Base-by-base conservation (phyloP, 2,113 vertebrate species). In the Odontesthes bonariensis region DNA sequence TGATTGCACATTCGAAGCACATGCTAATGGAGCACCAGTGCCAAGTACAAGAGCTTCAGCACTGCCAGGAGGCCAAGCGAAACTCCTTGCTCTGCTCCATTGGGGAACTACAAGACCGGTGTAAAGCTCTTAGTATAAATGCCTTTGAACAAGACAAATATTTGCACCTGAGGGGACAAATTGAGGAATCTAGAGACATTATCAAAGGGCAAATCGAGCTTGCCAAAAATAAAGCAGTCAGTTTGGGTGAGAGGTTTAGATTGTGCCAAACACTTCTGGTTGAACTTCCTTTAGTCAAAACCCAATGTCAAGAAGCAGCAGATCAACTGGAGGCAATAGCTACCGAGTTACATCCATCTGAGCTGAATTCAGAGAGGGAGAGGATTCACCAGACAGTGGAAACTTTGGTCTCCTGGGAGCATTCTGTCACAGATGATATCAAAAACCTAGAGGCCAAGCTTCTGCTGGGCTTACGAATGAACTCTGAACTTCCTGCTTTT, bases 291-390 rank as follows among this genome's bases (percentile, higher is more conserved):
- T 88, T 95, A 86, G 81, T 94, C 60, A 93, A 87, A 63, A 70
- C 27, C 20, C 92, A 94, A 44, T 94, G 89, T 69, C 89, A 94
- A 61, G 94, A 96, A 33, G 82, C 81, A 22, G 73, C 92, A 6
- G 84, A 94, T 65, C 92, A 94, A 20, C 78, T 98, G 84, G 94
- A 92, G 52, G 84, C 85, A 88, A 94, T 93, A 52, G 87, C 90
- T 54, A 85, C 90, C 20, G 71, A 91, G 22, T 80, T 96, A 38
- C 64, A 81, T 67, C 59, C 90, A 22, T 73, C 92, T 5, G 87
- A 96, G 75, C 92, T 94, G 57, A 67, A 91, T 46, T 80, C 81
- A 44, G 96, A 96, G 86, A 91, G 75, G 67, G 86, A 90, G 35
- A 93, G 90, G 75, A 92, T 97, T 58, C 88, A 64, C 32, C 47